Conservation (phyloP, 2,888 invertebrate species). For the Diaperis boleti region DNA sequence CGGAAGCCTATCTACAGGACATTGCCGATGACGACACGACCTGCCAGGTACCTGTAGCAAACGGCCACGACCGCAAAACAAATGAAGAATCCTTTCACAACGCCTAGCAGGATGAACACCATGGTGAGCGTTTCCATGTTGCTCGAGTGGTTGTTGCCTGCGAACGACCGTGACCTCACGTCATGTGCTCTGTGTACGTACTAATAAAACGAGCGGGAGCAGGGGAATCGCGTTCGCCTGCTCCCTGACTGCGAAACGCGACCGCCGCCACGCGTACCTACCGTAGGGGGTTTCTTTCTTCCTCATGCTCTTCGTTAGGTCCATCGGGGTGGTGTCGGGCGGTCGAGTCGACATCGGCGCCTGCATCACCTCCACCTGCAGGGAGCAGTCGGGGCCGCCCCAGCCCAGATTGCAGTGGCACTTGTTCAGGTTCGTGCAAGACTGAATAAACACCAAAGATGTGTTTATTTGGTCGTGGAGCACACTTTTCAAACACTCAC, state of each 20-base stretch:
- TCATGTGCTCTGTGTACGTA: constrained; percentile 55
- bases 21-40: constrained; percentile 50
- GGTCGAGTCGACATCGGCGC: constrained; percentile 72
- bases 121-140: constrained; percentile 90
- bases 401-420: constrained; percentile 93
- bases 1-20: constrained; percentile 65
- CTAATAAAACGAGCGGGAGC: constrained; percentile 28
- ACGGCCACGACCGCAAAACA: constrained; percentile 94
- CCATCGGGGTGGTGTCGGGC: constrained; percentile 63
- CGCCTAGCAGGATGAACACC: constrained; percentile 93
- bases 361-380: constrained; percentile 76
- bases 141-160: constrained; percentile 82
- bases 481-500: constrained; percentile 73
- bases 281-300: constrained; percentile 95
- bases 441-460: constrained; percentile 69
- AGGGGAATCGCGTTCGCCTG: constrained; percentile 1
- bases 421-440: constrained; percentile 91
- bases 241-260: neutral
- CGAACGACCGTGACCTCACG: constrained; percentile 63
- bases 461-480: neutral
- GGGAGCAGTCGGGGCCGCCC: constrained; percentile 90
- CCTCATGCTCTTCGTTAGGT: constrained; percentile 75
- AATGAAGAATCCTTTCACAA: constrained; percentile 95
- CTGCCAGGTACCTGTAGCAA: constrained; percentile 87
- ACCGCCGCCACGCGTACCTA: constrained; percentile 69